phyloP scores from a whole-genome alignment of 1,140 invertebrate species.

The Harpegnathos saltator region DNA sequence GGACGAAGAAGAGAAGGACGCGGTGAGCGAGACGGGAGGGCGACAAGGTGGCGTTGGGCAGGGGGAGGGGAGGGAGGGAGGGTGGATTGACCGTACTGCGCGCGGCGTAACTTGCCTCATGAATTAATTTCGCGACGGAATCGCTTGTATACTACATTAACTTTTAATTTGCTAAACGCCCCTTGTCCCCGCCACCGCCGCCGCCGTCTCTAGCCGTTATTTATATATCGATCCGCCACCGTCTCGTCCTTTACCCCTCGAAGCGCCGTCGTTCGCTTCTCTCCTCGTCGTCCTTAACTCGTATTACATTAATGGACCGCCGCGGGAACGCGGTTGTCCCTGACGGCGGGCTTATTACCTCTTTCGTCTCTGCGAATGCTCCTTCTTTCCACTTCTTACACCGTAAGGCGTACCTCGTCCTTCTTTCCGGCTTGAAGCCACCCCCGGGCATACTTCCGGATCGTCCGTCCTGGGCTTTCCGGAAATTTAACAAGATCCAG shows the following conservation, averaged over 20 bases:
- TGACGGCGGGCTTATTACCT: constrained; percentile 77
- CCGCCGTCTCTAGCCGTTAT: constrained; percentile 15
- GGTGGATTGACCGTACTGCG: constrained; percentile 71
- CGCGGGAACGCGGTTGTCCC: constrained; percentile 75
- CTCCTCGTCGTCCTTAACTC: constrained; percentile 1
- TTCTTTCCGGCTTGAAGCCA: constrained; percentile 42
- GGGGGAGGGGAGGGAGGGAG: constrained; percentile 14
- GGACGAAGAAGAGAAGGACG: constrained; percentile 51
- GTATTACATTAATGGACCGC: constrained; percentile 74
- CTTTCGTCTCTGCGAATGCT: constrained; percentile 50
- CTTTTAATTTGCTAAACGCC: constrained; percentile 81
- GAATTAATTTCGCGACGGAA: constrained; percentile 81
- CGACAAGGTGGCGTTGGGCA: background rate
- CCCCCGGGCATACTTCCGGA: constrained; percentile 47
- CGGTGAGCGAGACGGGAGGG: constrained; percentile 12
- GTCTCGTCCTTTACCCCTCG: no score
- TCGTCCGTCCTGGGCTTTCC: constrained; percentile 28
- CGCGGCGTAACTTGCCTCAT: constrained; percentile 75
- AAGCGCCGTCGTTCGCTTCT: background rate
- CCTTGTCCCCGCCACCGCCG: constrained; percentile 1
- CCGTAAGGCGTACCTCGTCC: constrained; percentile 30
- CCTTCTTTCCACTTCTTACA: constrained; percentile 45
- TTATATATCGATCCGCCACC: constrained; percentile 52
- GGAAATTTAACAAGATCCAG: constrained; percentile 58
- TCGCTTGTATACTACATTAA: constrained; percentile 82